Evolutionary conservation across 2,888 invertebrate genomes (phyloP).

Genomic region (Leucophenga maculata): DNA sequence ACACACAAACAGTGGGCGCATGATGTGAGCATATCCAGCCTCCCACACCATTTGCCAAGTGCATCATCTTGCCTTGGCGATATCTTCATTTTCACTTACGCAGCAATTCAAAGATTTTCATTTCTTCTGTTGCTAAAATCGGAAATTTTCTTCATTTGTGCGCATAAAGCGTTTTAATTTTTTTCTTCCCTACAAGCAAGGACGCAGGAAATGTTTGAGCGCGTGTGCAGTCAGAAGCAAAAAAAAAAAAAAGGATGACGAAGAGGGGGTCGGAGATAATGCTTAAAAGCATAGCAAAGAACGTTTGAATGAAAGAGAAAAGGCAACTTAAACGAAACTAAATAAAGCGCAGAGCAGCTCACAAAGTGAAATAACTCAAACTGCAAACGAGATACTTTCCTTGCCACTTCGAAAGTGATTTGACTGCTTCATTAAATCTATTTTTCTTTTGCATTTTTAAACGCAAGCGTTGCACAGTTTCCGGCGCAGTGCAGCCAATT

Average conservation of each 20-base stretch:
- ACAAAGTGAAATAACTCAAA: slow-evolving; percentile 14
- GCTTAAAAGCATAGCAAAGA: slow-evolving; percentile 13
- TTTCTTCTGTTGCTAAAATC: slow-evolving; percentile 27
- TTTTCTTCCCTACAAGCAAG: slow-evolving; percentile 24
- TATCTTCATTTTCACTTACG: slow-evolving; percentile 46
- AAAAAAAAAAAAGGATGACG: background rate
- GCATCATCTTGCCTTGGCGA: slow-evolving; percentile 38
- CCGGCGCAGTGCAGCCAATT: slow-evolving; percentile 11
- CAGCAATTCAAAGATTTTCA: slow-evolving; percentile 31
- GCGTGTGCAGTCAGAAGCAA: slow-evolving; percentile 23
- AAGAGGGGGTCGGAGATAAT: background rate
- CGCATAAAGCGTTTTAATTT: slow-evolving; percentile 48
- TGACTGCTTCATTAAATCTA: slow-evolving; percentile 50
- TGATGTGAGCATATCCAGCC: background rate
- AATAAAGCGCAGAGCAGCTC: slow-evolving; percentile 21
- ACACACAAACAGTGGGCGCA: background rate
- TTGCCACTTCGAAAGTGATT: slow-evolving; percentile 39
- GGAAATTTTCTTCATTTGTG: slow-evolving; percentile 38
- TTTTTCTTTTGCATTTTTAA: slow-evolving; percentile 21
- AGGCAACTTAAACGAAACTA: slow-evolving; percentile 33
- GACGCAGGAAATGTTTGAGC: slow-evolving; percentile 37
- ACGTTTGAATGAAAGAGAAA: slow-evolving; percentile 33
- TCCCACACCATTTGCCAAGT: slow-evolving; percentile 5
- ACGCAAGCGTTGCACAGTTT: slow-evolving; percentile 10
- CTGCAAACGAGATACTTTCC: slow-evolving; percentile 30